phyloP scores from a whole-genome alignment of 2,113 vertebrate species.

The Physeter macrocephalus region DNA sequence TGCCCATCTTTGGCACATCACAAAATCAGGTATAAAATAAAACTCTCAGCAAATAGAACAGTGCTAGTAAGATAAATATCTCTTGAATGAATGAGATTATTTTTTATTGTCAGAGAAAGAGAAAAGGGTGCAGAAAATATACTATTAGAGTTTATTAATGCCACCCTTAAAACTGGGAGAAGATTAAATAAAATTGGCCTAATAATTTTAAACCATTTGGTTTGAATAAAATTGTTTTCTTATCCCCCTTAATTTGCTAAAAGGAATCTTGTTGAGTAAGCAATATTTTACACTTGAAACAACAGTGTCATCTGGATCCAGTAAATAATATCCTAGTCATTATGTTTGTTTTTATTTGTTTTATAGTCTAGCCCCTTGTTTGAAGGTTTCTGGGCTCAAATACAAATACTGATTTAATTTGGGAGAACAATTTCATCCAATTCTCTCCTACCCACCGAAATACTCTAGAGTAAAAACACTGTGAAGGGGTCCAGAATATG shows the following conservation, averaged over 20 bases:
- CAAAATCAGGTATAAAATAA: background rate
- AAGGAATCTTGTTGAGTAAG: background rate
- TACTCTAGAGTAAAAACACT: background rate
- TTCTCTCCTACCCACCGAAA: background rate
- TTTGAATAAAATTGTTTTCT: constrained; percentile 25
- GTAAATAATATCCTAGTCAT: background rate
- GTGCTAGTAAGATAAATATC: background rate
- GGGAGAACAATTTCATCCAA: background rate
- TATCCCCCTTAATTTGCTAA: background rate
- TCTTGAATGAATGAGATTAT: background rate
- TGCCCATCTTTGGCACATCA: background rate
- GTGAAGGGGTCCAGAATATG: background rate
- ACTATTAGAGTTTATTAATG: background rate
- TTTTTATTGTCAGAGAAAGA: background rate
- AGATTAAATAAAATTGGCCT: background rate
- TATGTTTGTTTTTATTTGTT: constrained; percentile 12
- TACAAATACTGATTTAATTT: background rate
- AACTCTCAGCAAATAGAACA: background rate
- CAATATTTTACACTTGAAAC: background rate
- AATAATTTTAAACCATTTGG: constrained; percentile 4
- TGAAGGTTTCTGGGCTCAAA: constrained; percentile 25
- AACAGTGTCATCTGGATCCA: background rate
- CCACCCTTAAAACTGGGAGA: background rate
- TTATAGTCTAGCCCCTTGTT: constrained; percentile 12
- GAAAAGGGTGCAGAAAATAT: background rate